These are phyloP conservation scores for Lethrus apterus DNA, from an alignment of 1,140 invertebrate genomes.

Conservation along the genomic window DNA sequence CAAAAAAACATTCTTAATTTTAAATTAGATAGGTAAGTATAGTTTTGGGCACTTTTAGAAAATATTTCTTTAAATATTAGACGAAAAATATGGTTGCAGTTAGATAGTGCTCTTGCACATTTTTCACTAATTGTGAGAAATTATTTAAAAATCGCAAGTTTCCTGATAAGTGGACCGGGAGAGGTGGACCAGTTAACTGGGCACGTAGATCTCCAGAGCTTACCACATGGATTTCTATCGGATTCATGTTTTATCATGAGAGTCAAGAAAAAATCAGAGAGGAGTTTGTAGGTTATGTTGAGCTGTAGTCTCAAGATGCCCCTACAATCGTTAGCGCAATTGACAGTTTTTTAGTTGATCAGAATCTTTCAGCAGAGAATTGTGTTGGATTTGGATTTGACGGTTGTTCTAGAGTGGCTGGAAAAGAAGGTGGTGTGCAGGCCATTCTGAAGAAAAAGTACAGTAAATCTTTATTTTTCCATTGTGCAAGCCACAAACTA, in stretches of 20 bases:
- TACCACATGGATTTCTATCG: constrained; percentile 29
- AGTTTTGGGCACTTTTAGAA: too few species aligned
- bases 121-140: too few species aligned
- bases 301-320: constrained; percentile 17
- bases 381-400: constrained; percentile 30
- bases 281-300: constrained; percentile 28
- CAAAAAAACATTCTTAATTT: too few species aligned
- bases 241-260: constrained; percentile 26
- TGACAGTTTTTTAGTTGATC: constrained; percentile 17
- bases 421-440: constrained; percentile 35
- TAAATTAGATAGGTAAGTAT: too few species aligned
- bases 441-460: constrained; percentile 32
- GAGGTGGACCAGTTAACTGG: too few species aligned
- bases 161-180: too few species aligned
- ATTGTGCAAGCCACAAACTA: constrained; percentile 36
- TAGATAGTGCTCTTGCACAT: too few species aligned
- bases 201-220: too few species aligned
- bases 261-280: constrained; percentile 18
- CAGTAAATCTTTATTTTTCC: constrained; percentile 34
- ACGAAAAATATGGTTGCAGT: too few species aligned
- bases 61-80: too few species aligned
- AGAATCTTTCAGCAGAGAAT: constrained; percentile 16
- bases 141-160: too few species aligned
- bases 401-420: constrained; percentile 35
- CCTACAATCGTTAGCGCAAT: constrained; percentile 21